phyloP scores from a whole-genome alignment of 2,113 vertebrate genomes.

The Megaleporinus macrocephalus region DNA sequence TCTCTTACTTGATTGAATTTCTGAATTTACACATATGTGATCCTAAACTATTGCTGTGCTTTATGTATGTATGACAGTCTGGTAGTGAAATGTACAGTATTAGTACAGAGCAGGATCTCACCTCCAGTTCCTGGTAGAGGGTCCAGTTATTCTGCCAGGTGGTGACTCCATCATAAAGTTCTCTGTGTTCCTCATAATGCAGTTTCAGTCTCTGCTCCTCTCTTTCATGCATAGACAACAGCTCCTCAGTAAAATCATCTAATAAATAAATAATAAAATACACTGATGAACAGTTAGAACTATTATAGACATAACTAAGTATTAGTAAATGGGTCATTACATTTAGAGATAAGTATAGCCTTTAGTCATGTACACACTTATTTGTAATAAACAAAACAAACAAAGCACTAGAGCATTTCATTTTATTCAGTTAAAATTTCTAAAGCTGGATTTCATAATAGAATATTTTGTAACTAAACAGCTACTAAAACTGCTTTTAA shows the following conservation, averaged over 20 bases:
- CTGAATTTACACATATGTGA: too few species aligned
- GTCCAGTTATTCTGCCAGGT: constrained; percentile 92
- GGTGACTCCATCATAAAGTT: constrained; percentile 86
- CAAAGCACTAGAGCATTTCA: too few species aligned
- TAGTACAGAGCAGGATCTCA: constrained; percentile 58
- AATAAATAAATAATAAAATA: constrained; percentile 14
- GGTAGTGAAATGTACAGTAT: neutral
- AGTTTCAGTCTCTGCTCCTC: constrained; percentile 79
- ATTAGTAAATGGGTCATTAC: too few species aligned
- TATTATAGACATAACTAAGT: too few species aligned
- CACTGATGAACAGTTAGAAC: neutral
- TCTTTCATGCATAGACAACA: constrained; percentile 82
- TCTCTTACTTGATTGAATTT: neutral
- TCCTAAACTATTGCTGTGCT: neutral
- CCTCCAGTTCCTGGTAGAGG: constrained; percentile 90
- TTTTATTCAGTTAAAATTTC: too few species aligned
- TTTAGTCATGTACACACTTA: too few species aligned
- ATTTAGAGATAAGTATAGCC: too few species aligned
- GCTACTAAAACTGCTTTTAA: neutral
- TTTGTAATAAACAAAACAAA: too few species aligned
- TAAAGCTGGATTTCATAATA: too few species aligned
- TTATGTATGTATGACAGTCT: neutral
- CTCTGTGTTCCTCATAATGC: constrained; percentile 81
- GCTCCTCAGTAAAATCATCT: constrained; percentile 86
- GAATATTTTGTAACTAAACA: too few species aligned